A percentile compares a stretch with the other conserved stretches of the same genome.
phyloP scores from a whole-genome alignment of 2,888 invertebrate genomes.

The Pteria penguin region DNA sequence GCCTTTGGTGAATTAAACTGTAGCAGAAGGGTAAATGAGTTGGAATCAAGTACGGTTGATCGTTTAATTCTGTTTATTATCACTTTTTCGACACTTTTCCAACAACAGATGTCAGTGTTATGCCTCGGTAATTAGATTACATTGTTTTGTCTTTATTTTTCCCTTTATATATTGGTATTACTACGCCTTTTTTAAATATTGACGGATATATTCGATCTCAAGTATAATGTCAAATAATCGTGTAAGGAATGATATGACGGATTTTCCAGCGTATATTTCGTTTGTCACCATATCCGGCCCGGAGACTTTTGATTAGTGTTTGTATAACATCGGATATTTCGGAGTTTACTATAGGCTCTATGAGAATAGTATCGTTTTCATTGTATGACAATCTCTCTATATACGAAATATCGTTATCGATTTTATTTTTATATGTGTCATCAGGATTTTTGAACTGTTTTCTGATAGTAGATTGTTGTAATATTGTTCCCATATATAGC shows the following conservation, averaged over 20 bases:
- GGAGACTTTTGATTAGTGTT: constrained; percentile 9
- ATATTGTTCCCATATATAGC: constrained; percentile 3
- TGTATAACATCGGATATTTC: background rate
- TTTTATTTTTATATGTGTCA: background rate
- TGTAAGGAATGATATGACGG: background rate
- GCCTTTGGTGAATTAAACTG: constrained; percentile 13
- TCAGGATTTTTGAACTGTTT: background rate
- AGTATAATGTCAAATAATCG: constrained; percentile 1
- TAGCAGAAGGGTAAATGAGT: background rate
- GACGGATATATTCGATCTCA: background rate
- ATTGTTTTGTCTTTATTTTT: constrained; percentile 12
- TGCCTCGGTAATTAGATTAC: constrained; percentile 15
- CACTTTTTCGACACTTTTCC: constrained; percentile 13
- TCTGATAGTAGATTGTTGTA: constrained; percentile 7
- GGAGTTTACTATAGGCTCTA: background rate
- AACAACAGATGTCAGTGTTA: constrained; percentile 19
- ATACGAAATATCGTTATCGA: background rate
- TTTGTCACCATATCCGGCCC: constrained; percentile 14
- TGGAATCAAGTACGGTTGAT: background rate
- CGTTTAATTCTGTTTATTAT: background rate
- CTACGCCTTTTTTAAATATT: background rate
- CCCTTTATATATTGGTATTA: constrained; percentile 18
- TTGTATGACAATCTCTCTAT: background rate
- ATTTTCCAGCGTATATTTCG: constrained; percentile 7
- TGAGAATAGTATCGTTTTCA: background rate